These are phyloP conservation scores for Drosophila falleni DNA, from an alignment of 2,888 invertebrate genomes.

Conservation along the genomic window DNA sequence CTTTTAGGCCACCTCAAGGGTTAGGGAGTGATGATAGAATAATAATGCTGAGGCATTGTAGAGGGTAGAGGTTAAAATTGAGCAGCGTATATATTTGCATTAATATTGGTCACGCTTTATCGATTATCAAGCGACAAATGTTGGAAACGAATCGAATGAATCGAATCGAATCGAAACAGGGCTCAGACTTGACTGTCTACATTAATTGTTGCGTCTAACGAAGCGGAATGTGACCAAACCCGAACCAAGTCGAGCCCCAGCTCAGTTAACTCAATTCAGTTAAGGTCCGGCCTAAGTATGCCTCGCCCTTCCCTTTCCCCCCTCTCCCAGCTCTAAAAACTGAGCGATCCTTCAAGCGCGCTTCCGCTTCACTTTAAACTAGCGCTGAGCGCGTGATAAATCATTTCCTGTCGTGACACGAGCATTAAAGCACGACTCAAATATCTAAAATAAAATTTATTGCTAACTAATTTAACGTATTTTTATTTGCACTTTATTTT, in stretches of 20 bases:
- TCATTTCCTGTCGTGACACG: background rate
- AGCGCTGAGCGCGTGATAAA: conserved; percentile 10
- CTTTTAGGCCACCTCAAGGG: conserved; percentile 6
- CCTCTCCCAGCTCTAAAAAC: background rate
- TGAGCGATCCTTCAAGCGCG: conserved; percentile 74
- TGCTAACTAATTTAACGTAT: too few species aligned
- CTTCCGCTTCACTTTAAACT: conserved; percentile 54
- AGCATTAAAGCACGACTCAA: too few species aligned
- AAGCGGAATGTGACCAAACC: conserved; percentile 74
- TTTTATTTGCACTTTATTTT: too few species aligned
- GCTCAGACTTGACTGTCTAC: conserved; percentile 19
- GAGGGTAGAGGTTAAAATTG: background rate
- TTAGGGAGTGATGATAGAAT: background rate
- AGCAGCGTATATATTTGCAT: conserved; percentile 57
- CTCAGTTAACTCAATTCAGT: background rate
- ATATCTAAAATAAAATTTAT: too few species aligned
- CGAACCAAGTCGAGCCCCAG: conserved; percentile 10
- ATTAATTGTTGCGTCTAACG: conserved; percentile 78
- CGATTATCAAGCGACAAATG: conserved; percentile 54
- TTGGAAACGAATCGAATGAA: conserved; percentile 18
- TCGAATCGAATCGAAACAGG: background rate
- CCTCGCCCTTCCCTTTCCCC: background rate
- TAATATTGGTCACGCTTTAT: conserved; percentile 75
- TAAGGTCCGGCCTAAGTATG: conserved; percentile 11
- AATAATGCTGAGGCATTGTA: background rate